These are phyloP conservation scores for Crotalus adamanteus DNA, from an alignment of 2,797 vertebrate species.

Conservation along the genomic window DNA sequence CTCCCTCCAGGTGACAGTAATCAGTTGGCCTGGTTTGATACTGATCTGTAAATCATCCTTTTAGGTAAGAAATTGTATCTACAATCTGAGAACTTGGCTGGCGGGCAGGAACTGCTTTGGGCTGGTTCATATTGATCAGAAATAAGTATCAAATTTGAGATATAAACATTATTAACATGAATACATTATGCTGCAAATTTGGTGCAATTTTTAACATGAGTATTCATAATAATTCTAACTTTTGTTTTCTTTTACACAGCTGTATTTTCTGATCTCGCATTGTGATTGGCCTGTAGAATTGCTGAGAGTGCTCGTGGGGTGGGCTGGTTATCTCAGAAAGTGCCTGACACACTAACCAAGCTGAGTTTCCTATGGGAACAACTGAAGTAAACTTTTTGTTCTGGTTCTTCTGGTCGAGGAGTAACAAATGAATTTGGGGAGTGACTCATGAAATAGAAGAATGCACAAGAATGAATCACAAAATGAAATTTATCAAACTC, in stretches of 20 bases:
- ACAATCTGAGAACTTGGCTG: conserved; percentile 67
- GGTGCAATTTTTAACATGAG: conserved; percentile 53
- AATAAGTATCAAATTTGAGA: conserved; percentile 51
- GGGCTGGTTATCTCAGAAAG: conserved; percentile 98
- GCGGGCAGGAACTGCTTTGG: conserved; percentile 71
- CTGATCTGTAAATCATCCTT: conserved; percentile 98
- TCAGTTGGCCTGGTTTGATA: conserved; percentile 99
- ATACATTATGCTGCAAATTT: conserved; percentile 66
- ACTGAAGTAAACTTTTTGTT: conserved; percentile 95
- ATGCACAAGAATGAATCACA: conserved; percentile 90
- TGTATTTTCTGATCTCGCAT: conserved; percentile 97
- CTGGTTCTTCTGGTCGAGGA: conserved; percentile 90
- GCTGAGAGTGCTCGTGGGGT: conserved; percentile 94
- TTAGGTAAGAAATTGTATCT: conserved; percentile 80
- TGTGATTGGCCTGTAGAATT: conserved; percentile 98
- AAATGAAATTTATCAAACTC: conserved; percentile 87
- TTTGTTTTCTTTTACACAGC: conserved; percentile 75
- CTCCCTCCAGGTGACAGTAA: conserved; percentile 98
- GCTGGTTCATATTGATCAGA: conserved; percentile 57
- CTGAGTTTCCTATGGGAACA: conserved; percentile 99
- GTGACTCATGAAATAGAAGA: conserved; percentile 84
- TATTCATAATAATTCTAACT: conserved; percentile 32
- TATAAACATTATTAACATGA: conserved; percentile 70
- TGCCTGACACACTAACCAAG: conserved; percentile 99
- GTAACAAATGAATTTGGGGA: conserved; percentile 87